These are phyloP conservation scores for Potamilus streckersoni DNA, from an alignment of 1,140 invertebrate species.

Conservation along the genomic window DNA sequence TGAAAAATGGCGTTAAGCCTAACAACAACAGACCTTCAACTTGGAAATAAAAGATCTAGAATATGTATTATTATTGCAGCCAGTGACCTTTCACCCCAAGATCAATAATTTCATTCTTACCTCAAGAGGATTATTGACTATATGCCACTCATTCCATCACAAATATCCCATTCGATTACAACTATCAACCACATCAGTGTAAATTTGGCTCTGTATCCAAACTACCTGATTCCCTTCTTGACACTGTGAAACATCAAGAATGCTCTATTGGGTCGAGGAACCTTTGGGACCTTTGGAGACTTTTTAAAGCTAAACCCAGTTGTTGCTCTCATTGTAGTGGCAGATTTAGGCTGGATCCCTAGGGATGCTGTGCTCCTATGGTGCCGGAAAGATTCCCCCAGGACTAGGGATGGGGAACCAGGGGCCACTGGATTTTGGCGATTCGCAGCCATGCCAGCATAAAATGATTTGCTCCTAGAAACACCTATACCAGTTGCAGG, in stretches of 20 bases:
- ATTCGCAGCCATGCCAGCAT: slow-evolving; percentile 48
- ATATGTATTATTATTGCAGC: too few species aligned
- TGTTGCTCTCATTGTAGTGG: slow-evolving; percentile 16
- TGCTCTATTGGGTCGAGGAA: slow-evolving; percentile 65
- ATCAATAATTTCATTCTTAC: too few species aligned
- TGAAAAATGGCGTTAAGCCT: too few species aligned
- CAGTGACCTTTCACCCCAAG: too few species aligned
- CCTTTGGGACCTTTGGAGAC: slow-evolving; percentile 65
- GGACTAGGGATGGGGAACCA: slow-evolving; percentile 41
- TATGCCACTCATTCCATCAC: too few species aligned
- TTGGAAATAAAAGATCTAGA: too few species aligned
- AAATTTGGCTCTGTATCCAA: too few species aligned
- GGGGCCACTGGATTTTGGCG: slow-evolving; percentile 10
- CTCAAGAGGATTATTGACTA: too few species aligned
- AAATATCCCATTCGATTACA: too few species aligned
- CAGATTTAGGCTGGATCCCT: slow-evolving; percentile 23
- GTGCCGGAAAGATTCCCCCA: slow-evolving; percentile 51
- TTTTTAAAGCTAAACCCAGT: slow-evolving; percentile 44
- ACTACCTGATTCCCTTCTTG: slow-evolving; percentile 63
- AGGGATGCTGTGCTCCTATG: slow-evolving; percentile 28
- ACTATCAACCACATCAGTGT: too few species aligned
- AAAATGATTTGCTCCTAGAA: slow-evolving; percentile 56
- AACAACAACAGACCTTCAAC: too few species aligned
- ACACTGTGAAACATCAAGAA: slow-evolving; percentile 66
- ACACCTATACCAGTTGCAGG: slow-evolving; percentile 39